These are phyloP conservation scores for Deroplatys truncata DNA, from an alignment of 2,888 invertebrate species.

Conservation along the genomic window DNA sequence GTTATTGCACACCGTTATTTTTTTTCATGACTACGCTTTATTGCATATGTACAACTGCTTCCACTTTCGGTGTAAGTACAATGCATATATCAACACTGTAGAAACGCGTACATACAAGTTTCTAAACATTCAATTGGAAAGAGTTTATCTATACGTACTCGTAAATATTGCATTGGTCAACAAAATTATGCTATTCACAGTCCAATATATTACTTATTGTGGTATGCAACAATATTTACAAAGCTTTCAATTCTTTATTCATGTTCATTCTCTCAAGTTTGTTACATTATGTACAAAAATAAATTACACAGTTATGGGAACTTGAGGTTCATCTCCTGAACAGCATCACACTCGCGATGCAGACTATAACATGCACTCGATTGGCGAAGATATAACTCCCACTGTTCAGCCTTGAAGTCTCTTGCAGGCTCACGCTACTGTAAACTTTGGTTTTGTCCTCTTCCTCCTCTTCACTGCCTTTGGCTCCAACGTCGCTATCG, in stretches of 20 bases:
- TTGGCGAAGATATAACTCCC: neutral
- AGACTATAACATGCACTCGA: neutral
- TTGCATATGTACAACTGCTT: neutral
- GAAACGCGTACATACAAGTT: neutral
- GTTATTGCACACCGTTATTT: neutral
- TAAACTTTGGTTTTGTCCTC: constrained; percentile 12
- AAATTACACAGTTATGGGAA: constrained; percentile 21
- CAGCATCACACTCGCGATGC: neutral
- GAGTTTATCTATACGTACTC: neutral
- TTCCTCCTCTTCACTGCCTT: constrained; percentile 9
- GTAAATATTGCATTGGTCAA: neutral
- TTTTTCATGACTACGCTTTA: neutral
- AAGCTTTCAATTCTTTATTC: neutral
- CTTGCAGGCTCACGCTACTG: constrained; percentile 24
- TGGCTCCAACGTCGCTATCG: neutral
- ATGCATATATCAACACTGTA: neutral
- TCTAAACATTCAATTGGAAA: neutral
- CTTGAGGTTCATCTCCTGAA: constrained; percentile 20
- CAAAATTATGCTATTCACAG: neutral
- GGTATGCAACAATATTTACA: neutral
- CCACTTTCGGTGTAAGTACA: neutral
- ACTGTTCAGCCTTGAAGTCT: constrained; percentile 28
- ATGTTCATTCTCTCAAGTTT: neutral
- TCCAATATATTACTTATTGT: neutral
- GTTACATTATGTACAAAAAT: constrained; percentile 32